phyloP scores from a whole-genome alignment of 2,888 invertebrate species.

The Cryptocheilus praepositus region DNA sequence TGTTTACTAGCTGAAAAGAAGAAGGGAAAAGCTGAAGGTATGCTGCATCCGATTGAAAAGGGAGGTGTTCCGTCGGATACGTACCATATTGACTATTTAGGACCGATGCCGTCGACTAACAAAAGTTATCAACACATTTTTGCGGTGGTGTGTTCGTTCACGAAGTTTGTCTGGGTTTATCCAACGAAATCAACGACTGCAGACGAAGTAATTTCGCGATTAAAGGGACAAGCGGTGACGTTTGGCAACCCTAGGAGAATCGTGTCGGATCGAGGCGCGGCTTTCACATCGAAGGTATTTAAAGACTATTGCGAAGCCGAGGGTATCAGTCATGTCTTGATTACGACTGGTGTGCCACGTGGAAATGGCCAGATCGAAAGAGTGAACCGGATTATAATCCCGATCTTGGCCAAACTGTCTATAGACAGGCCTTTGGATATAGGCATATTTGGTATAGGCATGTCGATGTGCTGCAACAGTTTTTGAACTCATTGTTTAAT shows the following conservation, averaged over 20 bases:
- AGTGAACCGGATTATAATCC: constrained; percentile 37
- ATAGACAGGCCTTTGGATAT: constrained; percentile 19
- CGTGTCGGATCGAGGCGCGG: constrained; percentile 31
- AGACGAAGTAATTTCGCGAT: too few relatives aligned
- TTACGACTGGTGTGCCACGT: too few relatives aligned
- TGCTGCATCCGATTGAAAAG: not conserved
- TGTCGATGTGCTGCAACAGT: constrained; percentile 44
- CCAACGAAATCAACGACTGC: too few relatives aligned
- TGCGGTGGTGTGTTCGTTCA: constrained; percentile 47
- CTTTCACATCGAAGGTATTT: constrained; percentile 29
- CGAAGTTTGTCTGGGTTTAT: constrained; percentile 36
- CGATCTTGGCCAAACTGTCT: constrained; percentile 40
- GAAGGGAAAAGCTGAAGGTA: constrained; percentile 55
- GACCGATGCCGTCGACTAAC: constrained; percentile 58
- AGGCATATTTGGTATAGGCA: constrained; percentile 21
- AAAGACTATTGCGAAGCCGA: constrained; percentile 32
- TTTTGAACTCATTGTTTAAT: constrained; percentile 52
- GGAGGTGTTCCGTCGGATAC: too few relatives aligned
- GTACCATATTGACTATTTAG: constrained; percentile 20
- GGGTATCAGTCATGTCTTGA: constrained; percentile 25
- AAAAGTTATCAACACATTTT: constrained; percentile 31
- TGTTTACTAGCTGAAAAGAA: constrained; percentile 37
- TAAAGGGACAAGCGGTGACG: too few relatives aligned
- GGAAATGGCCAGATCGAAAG: too few relatives aligned
- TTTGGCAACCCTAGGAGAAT: constrained; percentile 33